Base-by-base conservation (phyloP, 2,888 invertebrate genomes). In the Apodemia hepburni region DNA sequence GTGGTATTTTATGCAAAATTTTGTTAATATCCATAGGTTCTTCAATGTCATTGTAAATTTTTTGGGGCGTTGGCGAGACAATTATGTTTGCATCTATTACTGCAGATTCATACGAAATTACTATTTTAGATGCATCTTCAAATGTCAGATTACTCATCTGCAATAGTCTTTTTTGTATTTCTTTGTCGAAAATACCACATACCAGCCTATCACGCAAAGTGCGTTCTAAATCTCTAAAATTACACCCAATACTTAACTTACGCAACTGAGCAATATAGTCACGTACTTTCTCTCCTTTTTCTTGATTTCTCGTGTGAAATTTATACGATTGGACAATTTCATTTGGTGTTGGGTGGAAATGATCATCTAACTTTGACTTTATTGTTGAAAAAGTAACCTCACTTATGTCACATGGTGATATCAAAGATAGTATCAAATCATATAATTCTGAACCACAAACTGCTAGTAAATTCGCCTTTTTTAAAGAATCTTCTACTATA, bases 201-300 rank as follows among this genome's bases (percentile, higher is more conserved):
- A 51, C 51, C 8, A 51, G 49, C 18, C 22, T 51, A 18, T 51
- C 11, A 5, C 18, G 18, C 51, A 51, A 51, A 18, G 22, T 51
- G 11, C 51, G 51, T 11, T 51, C 51, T 11, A 51, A 51, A 18
- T 22, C 22, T 11, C 6, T 51, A 22, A 51, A 51, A 51, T 51
- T 51, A 51, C 51, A 51, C 17, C 22, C 51, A 18, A 22, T 18
- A 22, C 51, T 51, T 17, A 51, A 51, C 22, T 22, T 51, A 18
- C 51, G 18, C 4, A 54, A 54, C 27, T 54, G 51, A 22, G 51
- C 51, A 54, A 54, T 27, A 54, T 27, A 54, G 1, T 54, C 51
- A 12, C 22, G 12, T 3, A 15, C 12, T 22, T 22, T 22, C 51
- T 54, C 51, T 9, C 51, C 51, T 4, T 54, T 22, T 9, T 22